phyloP scores from a whole-genome alignment of 2,797 vertebrate species.

The Lepus townsendii region DNA sequence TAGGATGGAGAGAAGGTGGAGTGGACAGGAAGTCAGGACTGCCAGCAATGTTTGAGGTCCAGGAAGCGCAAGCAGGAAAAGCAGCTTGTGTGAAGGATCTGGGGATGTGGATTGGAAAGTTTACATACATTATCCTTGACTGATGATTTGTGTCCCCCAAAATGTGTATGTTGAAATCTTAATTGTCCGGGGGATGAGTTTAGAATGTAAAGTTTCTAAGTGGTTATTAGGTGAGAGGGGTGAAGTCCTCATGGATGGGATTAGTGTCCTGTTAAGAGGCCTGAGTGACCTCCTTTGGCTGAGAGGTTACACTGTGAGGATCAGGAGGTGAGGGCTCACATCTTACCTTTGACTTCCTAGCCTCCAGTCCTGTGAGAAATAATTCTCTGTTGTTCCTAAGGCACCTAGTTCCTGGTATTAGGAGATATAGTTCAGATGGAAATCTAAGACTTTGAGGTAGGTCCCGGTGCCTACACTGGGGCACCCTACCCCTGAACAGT shows the following conservation, averaged over 20 bases:
- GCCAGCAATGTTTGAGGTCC: not conserved
- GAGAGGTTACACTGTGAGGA: not conserved
- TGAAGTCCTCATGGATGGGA: not conserved
- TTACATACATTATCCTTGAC: not conserved
- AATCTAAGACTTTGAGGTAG: not conserved
- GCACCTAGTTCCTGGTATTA: not conserved
- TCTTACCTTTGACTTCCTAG: not conserved
- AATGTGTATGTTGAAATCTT: not conserved
- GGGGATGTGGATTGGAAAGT: not conserved
- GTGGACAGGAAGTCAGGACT: not conserved
- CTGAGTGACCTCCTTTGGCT: not conserved
- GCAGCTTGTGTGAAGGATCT: not conserved
- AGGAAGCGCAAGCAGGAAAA: slow-evolving; percentile 4
- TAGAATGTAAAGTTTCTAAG: not conserved
- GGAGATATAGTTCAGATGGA: not conserved
- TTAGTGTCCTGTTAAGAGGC: not conserved
- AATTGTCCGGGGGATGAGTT: not conserved
- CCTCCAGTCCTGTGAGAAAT: not conserved
- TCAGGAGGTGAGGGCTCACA: no score
- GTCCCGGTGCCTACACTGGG: not conserved
- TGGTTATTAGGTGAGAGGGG: not conserved
- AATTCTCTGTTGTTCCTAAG: not conserved
- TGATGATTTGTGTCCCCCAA: not conserved
- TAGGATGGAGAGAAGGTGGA: not conserved
- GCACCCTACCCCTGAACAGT: not conserved